Conservation (phyloP, 2,888 invertebrate genomes). For the Stenchaetothrips biformis region DNA sequence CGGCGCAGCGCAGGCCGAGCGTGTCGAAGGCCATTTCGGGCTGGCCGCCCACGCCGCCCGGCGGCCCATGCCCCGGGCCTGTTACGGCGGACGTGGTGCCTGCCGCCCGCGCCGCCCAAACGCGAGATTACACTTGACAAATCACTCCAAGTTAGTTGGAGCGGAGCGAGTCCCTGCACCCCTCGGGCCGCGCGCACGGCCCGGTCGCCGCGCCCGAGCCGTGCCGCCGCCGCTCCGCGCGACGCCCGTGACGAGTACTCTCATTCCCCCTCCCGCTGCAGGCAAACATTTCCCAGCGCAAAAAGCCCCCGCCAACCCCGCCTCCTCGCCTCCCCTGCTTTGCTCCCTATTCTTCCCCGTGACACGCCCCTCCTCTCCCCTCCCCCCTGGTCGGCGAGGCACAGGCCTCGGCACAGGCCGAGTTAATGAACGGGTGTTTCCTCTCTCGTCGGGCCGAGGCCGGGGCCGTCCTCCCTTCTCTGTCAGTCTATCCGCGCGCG, state of each 20-base stretch:
- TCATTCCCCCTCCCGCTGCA: conserved; percentile 31
- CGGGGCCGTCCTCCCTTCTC: too few relatives aligned
- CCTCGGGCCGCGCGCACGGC: conserved; percentile 32
- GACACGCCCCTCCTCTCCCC: not conserved
- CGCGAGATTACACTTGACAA: conserved; percentile 13
- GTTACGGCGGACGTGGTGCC: not conserved
- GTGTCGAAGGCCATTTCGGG: not conserved
- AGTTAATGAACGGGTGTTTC: conserved; percentile 7
- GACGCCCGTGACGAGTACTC: conserved; percentile 11
- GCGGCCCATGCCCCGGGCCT: conserved; percentile 37
- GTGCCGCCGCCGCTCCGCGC: not conserved
- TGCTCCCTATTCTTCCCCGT: not conserved
- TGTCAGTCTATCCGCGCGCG: too few relatives aligned
- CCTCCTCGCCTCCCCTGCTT: too few relatives aligned
- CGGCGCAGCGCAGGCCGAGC: not conserved
- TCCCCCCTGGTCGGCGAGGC: not conserved
- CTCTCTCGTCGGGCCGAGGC: conserved; percentile 28
- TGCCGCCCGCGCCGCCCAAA: not conserved
- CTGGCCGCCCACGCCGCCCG: not conserved
- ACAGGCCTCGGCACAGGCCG: not conserved
- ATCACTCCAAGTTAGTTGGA: conserved; percentile 15
- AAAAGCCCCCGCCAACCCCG: conserved; percentile 36
- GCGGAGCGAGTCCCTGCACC: conserved; percentile 3
- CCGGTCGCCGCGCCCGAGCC: not conserved
- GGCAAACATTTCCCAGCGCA: conserved; percentile 42